These are phyloP conservation scores for Apistogramma diplotaenia DNA, from an alignment of 2,113 vertebrate species.

Conservation along the genomic window DNA sequence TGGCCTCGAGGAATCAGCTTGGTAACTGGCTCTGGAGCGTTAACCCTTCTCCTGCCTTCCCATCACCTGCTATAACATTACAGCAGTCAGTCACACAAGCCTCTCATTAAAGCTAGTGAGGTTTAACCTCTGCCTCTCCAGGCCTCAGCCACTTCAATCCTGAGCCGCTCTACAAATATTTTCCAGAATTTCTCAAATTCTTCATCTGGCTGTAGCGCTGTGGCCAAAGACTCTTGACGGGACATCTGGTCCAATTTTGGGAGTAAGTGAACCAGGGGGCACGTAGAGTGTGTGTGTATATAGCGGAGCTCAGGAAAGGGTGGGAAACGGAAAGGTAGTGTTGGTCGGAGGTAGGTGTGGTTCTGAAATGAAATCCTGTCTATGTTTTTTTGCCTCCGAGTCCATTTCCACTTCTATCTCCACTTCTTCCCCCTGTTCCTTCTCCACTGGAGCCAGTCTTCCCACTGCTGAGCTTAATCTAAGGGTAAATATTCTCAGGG, in stretches of 20 bases:
- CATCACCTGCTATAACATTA: slow-evolving; percentile 34
- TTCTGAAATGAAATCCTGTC: slow-evolving; percentile 72
- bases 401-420: slow-evolving; percentile 37
- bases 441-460: slow-evolving; percentile 7
- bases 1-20: background rate
- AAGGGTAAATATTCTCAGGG: slow-evolving; percentile 12
- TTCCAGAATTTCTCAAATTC: slow-evolving; percentile 75
- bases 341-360: slow-evolving; percentile 66
- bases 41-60: slow-evolving; percentile 29
- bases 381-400: slow-evolving; percentile 28
- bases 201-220: slow-evolving; percentile 55
- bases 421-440: background rate
- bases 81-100: slow-evolving; percentile 38
- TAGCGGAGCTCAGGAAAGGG: slow-evolving; percentile 73
- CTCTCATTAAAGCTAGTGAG: slow-evolving; percentile 55
- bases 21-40: slow-evolving; percentile 2
- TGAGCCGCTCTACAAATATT: slow-evolving; percentile 74
- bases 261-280: slow-evolving; percentile 52
- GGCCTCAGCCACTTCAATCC: slow-evolving; percentile 62
- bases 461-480: slow-evolving; percentile 29
- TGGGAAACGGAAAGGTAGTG: slow-evolving; percentile 77
- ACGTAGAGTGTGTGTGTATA: slow-evolving; percentile 11
- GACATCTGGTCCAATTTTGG: slow-evolving; percentile 76
- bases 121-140: slow-evolving; percentile 58
- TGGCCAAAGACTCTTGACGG: slow-evolving; percentile 64